Evolutionary conservation across 2,113 vertebrate species (phyloP).

Genomic region (Carassius gibelio): DNA sequence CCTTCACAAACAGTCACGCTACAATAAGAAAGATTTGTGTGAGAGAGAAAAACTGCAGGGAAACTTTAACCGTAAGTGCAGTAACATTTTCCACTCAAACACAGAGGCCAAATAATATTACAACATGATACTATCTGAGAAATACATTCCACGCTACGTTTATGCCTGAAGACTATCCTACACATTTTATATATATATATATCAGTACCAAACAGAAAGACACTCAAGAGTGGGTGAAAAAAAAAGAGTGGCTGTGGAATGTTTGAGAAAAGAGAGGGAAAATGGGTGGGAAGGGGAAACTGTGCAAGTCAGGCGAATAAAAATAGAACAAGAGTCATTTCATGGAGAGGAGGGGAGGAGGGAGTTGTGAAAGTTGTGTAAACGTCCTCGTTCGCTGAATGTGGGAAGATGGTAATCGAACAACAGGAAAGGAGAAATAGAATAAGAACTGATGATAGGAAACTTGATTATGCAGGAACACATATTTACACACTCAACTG

Average conservation of each 20-base stretch:
- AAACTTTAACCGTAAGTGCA: slow-evolving; percentile 28
- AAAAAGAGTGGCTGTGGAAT: slow-evolving; percentile 43
- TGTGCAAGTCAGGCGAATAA: slow-evolving; percentile 72
- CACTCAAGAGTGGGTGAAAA: slow-evolving; percentile 19
- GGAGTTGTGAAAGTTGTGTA: slow-evolving; percentile 65
- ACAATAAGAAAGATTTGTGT: neutral
- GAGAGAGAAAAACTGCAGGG: neutral
- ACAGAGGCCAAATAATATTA: slow-evolving; percentile 43
- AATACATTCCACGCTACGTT: slow-evolving; percentile 42
- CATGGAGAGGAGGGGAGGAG: slow-evolving; percentile 63
- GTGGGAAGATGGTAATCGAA: slow-evolving; percentile 56
- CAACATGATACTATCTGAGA: slow-evolving; percentile 24
- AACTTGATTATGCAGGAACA: neutral
- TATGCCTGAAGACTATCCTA: neutral
- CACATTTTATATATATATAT: slow-evolving; percentile 41
- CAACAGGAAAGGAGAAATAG: slow-evolving; percentile 46
- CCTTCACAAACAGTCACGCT: slow-evolving; percentile 43
- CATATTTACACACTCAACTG: neutral
- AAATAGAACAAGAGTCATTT: slow-evolving; percentile 79
- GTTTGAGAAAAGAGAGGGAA: slow-evolving; percentile 48
- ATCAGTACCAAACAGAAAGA: slow-evolving; percentile 44
- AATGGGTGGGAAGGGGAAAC: slow-evolving; percentile 73
- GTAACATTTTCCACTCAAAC: slow-evolving; percentile 62
- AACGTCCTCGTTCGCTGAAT: slow-evolving; percentile 69
- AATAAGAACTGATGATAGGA: neutral